Percentiles rank a stretch among this genome's conserved stretches.
phyloP scores from a whole-genome alignment of 2,113 vertebrate genomes.

The Ancistrus triradiatus region DNA sequence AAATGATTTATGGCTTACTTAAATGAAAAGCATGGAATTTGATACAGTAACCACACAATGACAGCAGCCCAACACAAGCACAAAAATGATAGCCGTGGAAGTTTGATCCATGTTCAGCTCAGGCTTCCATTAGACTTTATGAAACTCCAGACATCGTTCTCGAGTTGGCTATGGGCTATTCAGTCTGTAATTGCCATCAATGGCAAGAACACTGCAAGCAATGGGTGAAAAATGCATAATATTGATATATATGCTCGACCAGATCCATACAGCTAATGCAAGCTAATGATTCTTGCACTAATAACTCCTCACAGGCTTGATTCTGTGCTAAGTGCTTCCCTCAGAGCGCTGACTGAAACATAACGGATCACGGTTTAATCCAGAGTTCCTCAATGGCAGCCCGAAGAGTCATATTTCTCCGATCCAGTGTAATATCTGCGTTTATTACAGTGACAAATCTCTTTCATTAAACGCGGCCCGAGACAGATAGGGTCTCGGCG shows the following conservation, averaged over 20 bases:
- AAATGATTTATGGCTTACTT: too few relatives aligned
- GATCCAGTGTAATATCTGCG: constrained; percentile 37
- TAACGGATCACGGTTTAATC: constrained; percentile 27
- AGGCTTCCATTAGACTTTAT: too few relatives aligned
- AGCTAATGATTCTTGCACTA: constrained; percentile 4
- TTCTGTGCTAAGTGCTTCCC: neutral
- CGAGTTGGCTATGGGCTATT: too few relatives aligned
- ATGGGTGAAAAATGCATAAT: neutral
- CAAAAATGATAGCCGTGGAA: too few relatives aligned
- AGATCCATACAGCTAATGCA: constrained; percentile 1
- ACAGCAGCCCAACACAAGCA: too few relatives aligned
- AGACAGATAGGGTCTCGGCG: constrained; percentile 42
- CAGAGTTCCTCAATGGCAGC: neutral
- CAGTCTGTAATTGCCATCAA: too few relatives aligned
- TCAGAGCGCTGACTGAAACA: constrained; percentile 17
- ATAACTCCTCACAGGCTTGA: constrained; percentile 1
- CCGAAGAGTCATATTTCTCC: constrained; percentile 11
- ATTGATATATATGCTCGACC: constrained; percentile 1
- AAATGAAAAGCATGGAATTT: too few relatives aligned
- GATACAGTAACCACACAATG: too few relatives aligned
- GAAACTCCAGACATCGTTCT: too few relatives aligned
- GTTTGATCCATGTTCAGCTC: too few relatives aligned
- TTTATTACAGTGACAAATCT: constrained; percentile 47
- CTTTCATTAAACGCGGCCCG: constrained; percentile 42
- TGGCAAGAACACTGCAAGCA: neutral